phyloP scores from a whole-genome alignment of 2,888 invertebrate genomes.

The Troides oblongomaculatus region DNA sequence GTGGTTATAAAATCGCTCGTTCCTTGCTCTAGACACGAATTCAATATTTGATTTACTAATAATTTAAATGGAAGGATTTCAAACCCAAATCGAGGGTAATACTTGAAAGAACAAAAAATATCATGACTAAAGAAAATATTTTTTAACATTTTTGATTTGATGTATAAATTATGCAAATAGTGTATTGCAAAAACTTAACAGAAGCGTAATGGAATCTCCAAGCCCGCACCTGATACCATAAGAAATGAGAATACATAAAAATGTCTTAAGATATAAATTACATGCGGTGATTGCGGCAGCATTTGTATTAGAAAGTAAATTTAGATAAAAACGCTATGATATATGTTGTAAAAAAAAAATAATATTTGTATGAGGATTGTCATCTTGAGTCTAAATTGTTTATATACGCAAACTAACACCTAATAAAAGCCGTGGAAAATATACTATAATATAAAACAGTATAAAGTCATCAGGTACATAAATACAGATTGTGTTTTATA shows the following conservation, averaged over 20 bases:
- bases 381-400: no score
- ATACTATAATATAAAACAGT: no score
- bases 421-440: no score
- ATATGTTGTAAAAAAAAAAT: background rate
- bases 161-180: conserved; percentile 19
- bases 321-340: background rate
- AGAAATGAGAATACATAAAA: conserved; percentile 26
- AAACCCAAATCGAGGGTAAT: no score
- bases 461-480: no score
- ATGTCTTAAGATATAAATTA: conserved; percentile 23
- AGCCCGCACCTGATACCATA: conserved; percentile 20
- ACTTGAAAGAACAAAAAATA: background rate
- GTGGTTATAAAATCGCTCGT: background rate
- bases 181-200: conserved; percentile 19
- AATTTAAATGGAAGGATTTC: no score
- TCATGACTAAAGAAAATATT: background rate
- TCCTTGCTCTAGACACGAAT: background rate
- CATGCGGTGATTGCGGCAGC: conserved; percentile 20
- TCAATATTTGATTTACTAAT: background rate
- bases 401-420: no score
- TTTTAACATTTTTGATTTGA: conserved; percentile 3
- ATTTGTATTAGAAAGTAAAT: conserved; percentile 7
- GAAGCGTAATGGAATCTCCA: conserved; percentile 12
- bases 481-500: no score
- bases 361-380: background rate